Evolutionary conservation across 2,888 invertebrate species (phyloP).

Genomic region (Spisula solida): DNA sequence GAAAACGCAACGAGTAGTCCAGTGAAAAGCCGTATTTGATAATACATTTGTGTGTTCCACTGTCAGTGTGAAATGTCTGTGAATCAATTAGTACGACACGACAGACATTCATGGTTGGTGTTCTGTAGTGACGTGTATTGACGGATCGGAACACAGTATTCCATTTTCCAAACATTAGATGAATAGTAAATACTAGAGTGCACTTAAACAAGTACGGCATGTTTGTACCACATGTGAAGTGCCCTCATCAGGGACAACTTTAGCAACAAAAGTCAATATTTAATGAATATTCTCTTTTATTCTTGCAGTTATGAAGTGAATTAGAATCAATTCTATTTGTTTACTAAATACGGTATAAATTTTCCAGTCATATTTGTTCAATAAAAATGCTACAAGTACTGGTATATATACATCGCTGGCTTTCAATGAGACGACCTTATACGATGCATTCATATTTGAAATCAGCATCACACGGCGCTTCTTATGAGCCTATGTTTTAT

Average conservation of each 20-base stretch:
- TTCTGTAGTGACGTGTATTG: not conserved
- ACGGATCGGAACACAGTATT: not conserved
- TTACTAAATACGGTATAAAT: not conserved
- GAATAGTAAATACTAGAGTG: not conserved
- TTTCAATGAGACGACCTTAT: no score
- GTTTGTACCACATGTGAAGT: not conserved
- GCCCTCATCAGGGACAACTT: not conserved
- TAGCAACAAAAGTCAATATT: not conserved
- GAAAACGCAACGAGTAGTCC: no score
- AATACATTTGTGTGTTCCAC: no score
- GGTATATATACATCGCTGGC: no score
- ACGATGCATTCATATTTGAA: no score
- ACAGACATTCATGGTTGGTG: not conserved
- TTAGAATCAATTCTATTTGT: not conserved
- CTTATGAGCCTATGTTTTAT: no score
- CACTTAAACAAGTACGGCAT: not conserved
- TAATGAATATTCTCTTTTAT: slow-evolving; percentile 2
- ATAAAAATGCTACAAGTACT: not conserved
- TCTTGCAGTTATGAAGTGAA: not conserved
- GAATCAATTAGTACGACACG: no score
- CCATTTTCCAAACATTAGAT: not conserved
- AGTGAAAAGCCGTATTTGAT: no score
- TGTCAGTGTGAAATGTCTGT: no score
- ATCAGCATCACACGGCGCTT: no score
- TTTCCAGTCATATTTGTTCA: not conserved